These are phyloP conservation scores for Toxonevra muliebris DNA, from an alignment of 2,888 invertebrate genomes.

Conservation along the genomic window DNA sequence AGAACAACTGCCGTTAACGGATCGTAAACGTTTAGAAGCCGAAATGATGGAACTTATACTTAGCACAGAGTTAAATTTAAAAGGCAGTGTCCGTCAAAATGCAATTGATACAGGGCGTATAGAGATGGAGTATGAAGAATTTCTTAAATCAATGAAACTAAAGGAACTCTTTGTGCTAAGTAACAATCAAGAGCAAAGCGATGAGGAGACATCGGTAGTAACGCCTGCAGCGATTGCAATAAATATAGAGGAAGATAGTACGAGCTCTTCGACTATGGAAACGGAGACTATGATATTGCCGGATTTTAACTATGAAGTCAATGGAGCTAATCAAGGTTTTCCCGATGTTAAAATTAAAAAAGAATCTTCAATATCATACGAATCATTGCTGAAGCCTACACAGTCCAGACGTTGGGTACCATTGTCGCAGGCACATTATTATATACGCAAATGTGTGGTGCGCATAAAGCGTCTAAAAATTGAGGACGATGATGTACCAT, in stretches of 20 bases:
- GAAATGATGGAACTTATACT: conserved; percentile 50
- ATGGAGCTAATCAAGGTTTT: neutral
- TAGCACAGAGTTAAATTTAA: conserved; percentile 39
- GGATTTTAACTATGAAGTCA: too few relatives aligned
- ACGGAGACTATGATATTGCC: too few relatives aligned
- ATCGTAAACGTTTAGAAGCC: conserved; percentile 45
- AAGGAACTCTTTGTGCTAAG: conserved; percentile 38
- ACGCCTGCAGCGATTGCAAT: neutral
- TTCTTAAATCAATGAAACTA: conserved; percentile 44
- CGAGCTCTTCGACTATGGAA: too few relatives aligned
- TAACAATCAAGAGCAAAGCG: neutral
- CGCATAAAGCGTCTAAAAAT: conserved; percentile 42
- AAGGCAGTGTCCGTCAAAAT: conserved; percentile 24
- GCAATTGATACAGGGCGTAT: conserved; percentile 18
- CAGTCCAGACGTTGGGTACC: conserved; percentile 32
- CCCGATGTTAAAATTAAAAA: neutral
- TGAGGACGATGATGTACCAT: conserved; percentile 38
- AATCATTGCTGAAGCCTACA: conserved; percentile 34
- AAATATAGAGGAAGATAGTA: conserved; percentile 14
- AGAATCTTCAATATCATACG: neutral
- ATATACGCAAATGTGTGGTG: conserved; percentile 40
- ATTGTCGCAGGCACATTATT: conserved; percentile 36
- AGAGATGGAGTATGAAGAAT: conserved; percentile 41
- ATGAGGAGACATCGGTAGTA: neutral
- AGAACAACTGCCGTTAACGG: conserved; percentile 36